Percentiles rank a stretch among this genome's conserved stretches.
Conservation (phyloP, 2,888 invertebrate species). For the Leistus spinibarbis region DNA sequence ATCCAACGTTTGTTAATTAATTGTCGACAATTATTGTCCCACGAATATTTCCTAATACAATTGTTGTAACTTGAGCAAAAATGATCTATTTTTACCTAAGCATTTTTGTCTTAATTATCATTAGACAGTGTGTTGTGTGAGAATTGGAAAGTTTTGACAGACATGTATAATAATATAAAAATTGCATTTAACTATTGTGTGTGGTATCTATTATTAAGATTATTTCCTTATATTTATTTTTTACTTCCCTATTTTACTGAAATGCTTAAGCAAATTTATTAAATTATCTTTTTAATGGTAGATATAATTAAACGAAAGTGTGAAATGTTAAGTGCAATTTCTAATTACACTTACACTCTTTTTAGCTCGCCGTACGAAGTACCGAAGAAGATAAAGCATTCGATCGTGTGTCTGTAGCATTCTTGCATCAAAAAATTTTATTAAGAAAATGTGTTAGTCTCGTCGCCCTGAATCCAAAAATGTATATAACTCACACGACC, state of each 20-base stretch:
- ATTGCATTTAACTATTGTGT: slow-evolving; percentile 23
- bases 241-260: background rate
- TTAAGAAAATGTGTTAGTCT: too few relatives aligned
- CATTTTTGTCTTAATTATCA: background rate
- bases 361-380: background rate
- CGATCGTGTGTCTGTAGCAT: too few relatives aligned
- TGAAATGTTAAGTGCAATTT: background rate
- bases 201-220: background rate
- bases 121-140: background rate
- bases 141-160: slow-evolving; percentile 10
- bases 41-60: slow-evolving; percentile 19
- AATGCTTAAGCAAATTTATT: background rate
- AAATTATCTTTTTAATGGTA: background rate
- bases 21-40: slow-evolving; percentile 17
- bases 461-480: too few relatives aligned
- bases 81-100: background rate
- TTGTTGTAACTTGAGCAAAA: background rate
- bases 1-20: slow-evolving; percentile 16
- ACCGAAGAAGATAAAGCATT: too few relatives aligned
- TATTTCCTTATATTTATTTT: background rate
- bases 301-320: background rate
- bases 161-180: background rate
- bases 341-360: background rate
- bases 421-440: too few relatives aligned
- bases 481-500: too few relatives aligned